Conservation (phyloP, 2,113 vertebrate genomes). For the Naja naja region DNA sequence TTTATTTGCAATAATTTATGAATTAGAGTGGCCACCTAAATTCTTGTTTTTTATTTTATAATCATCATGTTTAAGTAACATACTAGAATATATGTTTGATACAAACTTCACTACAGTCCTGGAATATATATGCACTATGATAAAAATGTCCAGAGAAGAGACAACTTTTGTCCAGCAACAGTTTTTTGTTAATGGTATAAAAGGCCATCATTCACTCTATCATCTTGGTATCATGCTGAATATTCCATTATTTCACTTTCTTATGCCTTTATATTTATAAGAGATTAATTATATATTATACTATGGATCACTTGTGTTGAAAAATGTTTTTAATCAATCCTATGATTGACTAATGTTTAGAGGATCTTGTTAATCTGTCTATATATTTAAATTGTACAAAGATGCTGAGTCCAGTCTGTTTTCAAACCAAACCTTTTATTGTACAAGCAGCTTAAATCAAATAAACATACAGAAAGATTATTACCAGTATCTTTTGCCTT, state of each 20-base stretch:
- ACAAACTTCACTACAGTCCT: not conserved
- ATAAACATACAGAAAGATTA: no score
- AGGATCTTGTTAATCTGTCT: no score
- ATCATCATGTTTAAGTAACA: not conserved
- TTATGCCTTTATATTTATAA: not conserved
- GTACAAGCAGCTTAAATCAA: no score
- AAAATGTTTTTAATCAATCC: no score
- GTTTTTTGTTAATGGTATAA: not conserved
- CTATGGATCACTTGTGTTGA: not conserved
- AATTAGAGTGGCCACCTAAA: not conserved
- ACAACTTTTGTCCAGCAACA: fast-evolving
- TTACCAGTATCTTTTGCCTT: no score
- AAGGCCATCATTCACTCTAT: not conserved
- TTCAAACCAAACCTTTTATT: no score
- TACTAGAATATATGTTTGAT: not conserved
- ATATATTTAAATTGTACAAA: no score
- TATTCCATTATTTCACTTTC: slow-evolving; percentile 6
- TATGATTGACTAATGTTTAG: no score
- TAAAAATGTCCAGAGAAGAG: not conserved
- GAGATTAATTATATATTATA: not conserved
- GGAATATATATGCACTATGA: fast-evolving
- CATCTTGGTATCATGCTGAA: not conserved
- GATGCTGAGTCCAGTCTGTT: no score
- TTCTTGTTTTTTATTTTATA: slow-evolving; percentile 2
- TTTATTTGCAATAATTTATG: not conserved